Conservation (phyloP, 2,113 vertebrate genomes). For the Actenoides lindsayi region DNA sequence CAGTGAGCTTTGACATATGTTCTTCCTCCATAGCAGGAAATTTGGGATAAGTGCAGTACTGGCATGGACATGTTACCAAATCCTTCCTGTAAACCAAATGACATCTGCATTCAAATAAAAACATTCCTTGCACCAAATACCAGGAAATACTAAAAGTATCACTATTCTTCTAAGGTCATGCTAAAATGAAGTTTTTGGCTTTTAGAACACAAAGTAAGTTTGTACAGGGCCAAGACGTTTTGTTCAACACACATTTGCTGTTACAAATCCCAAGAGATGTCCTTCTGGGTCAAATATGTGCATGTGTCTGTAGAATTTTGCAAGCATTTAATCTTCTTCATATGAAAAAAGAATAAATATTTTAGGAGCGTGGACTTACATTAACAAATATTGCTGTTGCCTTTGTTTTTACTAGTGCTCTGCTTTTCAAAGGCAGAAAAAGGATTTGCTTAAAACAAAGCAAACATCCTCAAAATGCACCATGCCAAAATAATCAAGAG, state of each 20-base stretch:
- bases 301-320: constrained; percentile 69
- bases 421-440: constrained; percentile 69
- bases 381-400: constrained; percentile 72
- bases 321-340: constrained; percentile 76
- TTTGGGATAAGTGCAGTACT: constrained; percentile 85
- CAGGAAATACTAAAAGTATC: constrained; percentile 84
- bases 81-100: constrained; percentile 86
- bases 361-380: constrained; percentile 70
- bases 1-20: constrained; percentile 83
- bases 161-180: constrained; percentile 82
- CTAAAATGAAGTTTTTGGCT: constrained; percentile 81
- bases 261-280: constrained; percentile 74
- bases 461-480: constrained; percentile 72
- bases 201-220: constrained; percentile 72
- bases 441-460: constrained; percentile 76
- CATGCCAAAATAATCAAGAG: constrained; percentile 75
- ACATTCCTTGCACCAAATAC: constrained; percentile 83
- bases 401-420: constrained; percentile 74
- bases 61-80: constrained; percentile 83
- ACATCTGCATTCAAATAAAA: constrained; percentile 86
- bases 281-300: constrained; percentile 74
- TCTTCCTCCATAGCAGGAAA: constrained; percentile 82
- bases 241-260: constrained; percentile 78
- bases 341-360: constrained; percentile 77
- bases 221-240: constrained; percentile 75